A percentile compares a stretch with the other conserved stretches of the same genome.
phyloP scores from a whole-genome alignment of 2,888 invertebrate genomes.

The Isoperla grammatica region DNA sequence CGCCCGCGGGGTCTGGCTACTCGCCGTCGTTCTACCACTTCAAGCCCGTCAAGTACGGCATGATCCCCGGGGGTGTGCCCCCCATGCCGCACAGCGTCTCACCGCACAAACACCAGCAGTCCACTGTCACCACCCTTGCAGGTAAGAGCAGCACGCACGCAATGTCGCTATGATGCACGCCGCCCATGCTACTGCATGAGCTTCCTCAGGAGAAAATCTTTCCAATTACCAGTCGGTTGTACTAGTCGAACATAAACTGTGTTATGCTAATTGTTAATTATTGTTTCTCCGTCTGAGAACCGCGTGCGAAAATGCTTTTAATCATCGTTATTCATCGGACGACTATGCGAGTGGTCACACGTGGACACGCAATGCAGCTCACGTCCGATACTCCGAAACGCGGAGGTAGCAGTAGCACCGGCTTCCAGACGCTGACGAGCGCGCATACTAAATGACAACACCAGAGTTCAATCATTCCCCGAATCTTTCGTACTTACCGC shows the following conservation, averaged over 20 bases:
- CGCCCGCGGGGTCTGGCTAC: constrained; percentile 73
- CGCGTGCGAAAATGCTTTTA: too few relatives aligned
- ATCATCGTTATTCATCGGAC: too few relatives aligned
- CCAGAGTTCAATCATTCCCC: constrained; percentile 1
- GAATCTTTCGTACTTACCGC: background rate
- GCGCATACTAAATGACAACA: background rate
- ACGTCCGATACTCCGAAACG: background rate
- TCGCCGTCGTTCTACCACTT: constrained; percentile 91
- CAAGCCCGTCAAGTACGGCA: constrained; percentile 67
- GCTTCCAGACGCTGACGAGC: background rate
- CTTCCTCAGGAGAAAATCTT: background rate
- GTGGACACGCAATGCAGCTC: too few relatives aligned
- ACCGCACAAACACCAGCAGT: constrained; percentile 38
- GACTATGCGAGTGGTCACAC: too few relatives aligned
- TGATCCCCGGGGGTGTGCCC: constrained; percentile 7
- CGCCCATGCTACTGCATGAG: background rate
- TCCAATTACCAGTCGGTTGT: too few relatives aligned
- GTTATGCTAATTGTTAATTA: background rate
- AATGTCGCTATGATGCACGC: too few relatives aligned
- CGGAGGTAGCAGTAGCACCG: background rate
- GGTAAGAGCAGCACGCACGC: constrained; percentile 35
- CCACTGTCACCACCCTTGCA: constrained; percentile 40
- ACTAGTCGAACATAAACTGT: background rate
- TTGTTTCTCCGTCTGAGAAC: too few relatives aligned
- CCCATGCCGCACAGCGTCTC: constrained; percentile 1